Percentiles rank a stretch among this genome's conserved stretches.
Evolutionary conservation across 1,140 invertebrate genomes (phyloP).

Genomic region (Globodera ellingtonae): DNA sequence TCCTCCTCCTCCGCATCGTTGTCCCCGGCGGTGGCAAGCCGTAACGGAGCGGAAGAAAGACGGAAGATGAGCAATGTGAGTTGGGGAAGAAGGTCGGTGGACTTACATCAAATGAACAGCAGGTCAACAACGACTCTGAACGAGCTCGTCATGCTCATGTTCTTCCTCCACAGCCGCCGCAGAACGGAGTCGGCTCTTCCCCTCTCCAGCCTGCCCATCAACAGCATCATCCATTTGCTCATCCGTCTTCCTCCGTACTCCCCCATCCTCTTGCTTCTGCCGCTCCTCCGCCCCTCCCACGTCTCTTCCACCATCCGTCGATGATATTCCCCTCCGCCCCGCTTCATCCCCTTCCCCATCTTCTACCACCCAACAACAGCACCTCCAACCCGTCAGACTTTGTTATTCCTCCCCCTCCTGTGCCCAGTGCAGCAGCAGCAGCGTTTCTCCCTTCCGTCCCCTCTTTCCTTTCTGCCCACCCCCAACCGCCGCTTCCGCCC

Average conservation of each 20-base stretch:
- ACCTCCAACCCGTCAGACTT: not conserved
- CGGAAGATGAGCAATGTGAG: not conserved
- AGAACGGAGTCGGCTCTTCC: not conserved
- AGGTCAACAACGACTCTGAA: not conserved
- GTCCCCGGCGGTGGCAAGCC: not conserved
- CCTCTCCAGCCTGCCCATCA: not conserved
- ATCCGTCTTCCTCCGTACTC: not conserved
- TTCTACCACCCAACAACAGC: not conserved
- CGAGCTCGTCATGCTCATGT: not conserved
- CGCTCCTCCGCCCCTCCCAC: too few relatives aligned
- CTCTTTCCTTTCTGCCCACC: too few relatives aligned
- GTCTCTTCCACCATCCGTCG: too few relatives aligned
- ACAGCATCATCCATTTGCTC: not conserved
- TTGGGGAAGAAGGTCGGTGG: not conserved
- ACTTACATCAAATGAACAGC: not conserved
- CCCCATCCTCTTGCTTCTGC: not conserved
- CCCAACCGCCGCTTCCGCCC: too few relatives aligned
- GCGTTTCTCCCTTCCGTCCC: too few relatives aligned
- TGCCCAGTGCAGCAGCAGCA: too few relatives aligned
- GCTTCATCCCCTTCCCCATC: too few relatives aligned
- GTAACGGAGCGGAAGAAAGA: constrained; percentile 2
- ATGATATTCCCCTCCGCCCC: too few relatives aligned
- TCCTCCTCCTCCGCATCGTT: constrained; percentile 20
- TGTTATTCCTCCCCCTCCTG: not conserved
- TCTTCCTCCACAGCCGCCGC: not conserved